A percentile compares a stretch with the other conserved stretches of the same genome.
phyloP scores from a whole-genome alignment of 2,797 vertebrate species.

The Aplochiton taeniatus region DNA sequence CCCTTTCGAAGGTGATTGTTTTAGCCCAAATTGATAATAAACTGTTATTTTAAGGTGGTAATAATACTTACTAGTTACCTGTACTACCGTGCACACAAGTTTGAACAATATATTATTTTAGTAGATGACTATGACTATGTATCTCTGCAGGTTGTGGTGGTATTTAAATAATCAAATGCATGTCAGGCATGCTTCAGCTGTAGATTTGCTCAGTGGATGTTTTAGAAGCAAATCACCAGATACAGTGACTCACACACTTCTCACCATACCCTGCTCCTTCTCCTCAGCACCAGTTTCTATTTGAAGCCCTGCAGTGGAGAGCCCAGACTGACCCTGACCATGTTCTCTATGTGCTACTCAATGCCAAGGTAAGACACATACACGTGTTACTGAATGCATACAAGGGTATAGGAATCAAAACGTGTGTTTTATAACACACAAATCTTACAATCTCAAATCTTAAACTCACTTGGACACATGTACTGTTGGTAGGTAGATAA shows the following conservation, averaged over 20 bases:
- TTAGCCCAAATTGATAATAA: no score
- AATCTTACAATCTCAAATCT: not conserved
- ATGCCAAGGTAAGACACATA: slow-evolving; percentile 85
- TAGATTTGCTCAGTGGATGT: slow-evolving; percentile 4
- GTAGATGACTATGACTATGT: no score
- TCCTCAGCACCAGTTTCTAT: slow-evolving; percentile 92
- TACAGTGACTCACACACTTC: slow-evolving; percentile 10
- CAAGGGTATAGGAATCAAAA: not conserved
- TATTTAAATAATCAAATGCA: no score
- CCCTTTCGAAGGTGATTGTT: no score
- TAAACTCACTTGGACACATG: not conserved
- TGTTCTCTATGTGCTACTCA: slow-evolving; percentile 90
- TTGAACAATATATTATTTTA: no score
- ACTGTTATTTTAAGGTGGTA: slow-evolving; percentile 7
- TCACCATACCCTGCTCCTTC: slow-evolving; percentile 6
- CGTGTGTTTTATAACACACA: not conserved
- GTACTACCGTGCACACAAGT: no score
- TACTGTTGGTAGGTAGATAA: not conserved
- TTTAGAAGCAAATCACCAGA: slow-evolving; percentile 3
- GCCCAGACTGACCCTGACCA: slow-evolving; percentile 94
- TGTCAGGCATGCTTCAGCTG: not conserved
- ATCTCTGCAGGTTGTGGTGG: no score
- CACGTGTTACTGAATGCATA: slow-evolving; percentile 4
- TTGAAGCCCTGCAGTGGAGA: slow-evolving; percentile 95
- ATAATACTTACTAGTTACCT: no score